Base-by-base conservation (phyloP, 2,888 invertebrate species). In the Scaptomyza reducta region DNA sequence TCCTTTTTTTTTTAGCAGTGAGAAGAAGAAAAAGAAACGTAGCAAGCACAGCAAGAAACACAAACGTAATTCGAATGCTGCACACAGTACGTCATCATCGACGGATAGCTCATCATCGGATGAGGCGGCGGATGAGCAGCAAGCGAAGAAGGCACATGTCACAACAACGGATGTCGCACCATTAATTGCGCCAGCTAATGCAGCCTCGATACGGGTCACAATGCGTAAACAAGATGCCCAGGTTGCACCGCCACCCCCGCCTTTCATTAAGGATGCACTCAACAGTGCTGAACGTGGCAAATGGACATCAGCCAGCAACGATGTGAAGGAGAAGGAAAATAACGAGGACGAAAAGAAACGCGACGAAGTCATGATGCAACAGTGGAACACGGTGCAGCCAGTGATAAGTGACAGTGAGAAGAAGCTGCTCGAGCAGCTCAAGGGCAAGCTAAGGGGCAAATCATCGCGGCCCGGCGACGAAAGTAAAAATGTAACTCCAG, bases 141-240 rank as follows among this genome's bases (percentile, higher is more conserved):
- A 33, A 70, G 67, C 53, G 81, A 86, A 81, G 77, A 79, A 77
- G 59, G 56, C 31, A 38, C 77, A 63, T 41, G 16, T 33, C 14
- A 35, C 59, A n/a, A 27, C 53, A 41, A 7, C 49, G 38, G 62
- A 62, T 3, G 71, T 47, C 2, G 41, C 59, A 22, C 31, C 54
- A 18, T 3, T 18, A 49, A 22, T 35, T 22, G 33, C 33, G 4
- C 3, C 68, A 3, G 7, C 22, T 7, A 76, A 76, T 66, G 93
- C 93, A 0, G 92, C 93, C 72, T 94, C 94, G 46, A 94, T 95
- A 78, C 93, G 94, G 6, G 94, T 95, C 0, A 93, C 94, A 0
- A 95, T 95, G 95, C 92, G 84, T 6, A 86, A 81, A 14, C 84
- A 84, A 27, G 79, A 85, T 13, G 16, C 29, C 4, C 89, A 92